Conservation (phyloP, 2,797 vertebrate species). For the Syngnathus acus region DNA sequence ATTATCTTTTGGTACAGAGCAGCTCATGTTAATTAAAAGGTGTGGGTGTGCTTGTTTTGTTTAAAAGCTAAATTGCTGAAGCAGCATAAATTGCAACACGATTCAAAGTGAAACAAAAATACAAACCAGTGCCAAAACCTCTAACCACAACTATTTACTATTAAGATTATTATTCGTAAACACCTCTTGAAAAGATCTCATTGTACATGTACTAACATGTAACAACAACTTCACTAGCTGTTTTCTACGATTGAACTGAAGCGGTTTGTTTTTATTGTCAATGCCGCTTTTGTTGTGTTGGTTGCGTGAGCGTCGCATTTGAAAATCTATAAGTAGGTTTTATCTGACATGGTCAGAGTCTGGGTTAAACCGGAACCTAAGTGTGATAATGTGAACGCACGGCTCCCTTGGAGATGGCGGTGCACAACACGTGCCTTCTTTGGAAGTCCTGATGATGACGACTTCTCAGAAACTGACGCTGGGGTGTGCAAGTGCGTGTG, state of each 20-base stretch:
- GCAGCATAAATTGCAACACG: background rate
- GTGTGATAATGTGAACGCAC: constrained; percentile 3
- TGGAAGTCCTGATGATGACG: constrained; percentile 43
- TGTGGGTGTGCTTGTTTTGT: too few species aligned
- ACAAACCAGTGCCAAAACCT: background rate
- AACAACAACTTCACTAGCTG: background rate
- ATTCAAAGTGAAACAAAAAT: background rate
- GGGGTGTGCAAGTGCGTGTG: constrained; percentile 46
- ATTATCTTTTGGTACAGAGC: too few species aligned
- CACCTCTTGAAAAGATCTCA: background rate
- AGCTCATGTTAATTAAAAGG: too few species aligned
- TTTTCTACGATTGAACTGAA: background rate
- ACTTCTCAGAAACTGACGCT: constrained; percentile 63
- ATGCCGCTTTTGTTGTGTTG: background rate
- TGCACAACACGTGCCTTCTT: constrained; percentile 29
- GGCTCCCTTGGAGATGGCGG: constrained; percentile 2
- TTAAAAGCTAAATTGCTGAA: background rate
- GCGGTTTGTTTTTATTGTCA: background rate
- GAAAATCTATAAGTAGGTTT: background rate
- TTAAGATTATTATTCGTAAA: background rate
- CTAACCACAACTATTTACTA: background rate
- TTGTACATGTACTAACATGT: background rate
- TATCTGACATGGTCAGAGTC: background rate
- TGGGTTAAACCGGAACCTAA: constrained; percentile 15
- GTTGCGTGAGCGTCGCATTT: background rate